Evolutionary conservation across 2,888 invertebrate species (phyloP).

Genomic region (Thecophora atra): DNA sequence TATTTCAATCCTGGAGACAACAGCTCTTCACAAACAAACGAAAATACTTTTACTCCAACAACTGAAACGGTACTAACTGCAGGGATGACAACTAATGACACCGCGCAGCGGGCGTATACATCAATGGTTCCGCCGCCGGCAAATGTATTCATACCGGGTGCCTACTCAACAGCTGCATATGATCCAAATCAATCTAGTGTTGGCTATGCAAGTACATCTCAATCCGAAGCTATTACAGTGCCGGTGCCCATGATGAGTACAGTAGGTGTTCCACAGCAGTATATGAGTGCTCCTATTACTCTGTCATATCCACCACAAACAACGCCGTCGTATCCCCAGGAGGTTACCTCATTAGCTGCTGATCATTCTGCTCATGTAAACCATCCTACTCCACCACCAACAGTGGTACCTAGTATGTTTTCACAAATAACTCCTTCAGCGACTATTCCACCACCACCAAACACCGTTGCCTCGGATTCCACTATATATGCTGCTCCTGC

Average conservation of each 20-base stretch:
- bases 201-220: conserved; percentile 31
- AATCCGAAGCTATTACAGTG: conserved; percentile 34
- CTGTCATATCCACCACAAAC: conserved; percentile 62
- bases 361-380: conserved; percentile 51
- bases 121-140: conserved; percentile 44
- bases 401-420: conserved; percentile 47
- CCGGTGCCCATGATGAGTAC: conserved; percentile 59
- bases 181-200: conserved; percentile 52
- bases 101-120: not conserved
- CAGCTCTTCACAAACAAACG: conserved; percentile 40
- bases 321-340: conserved; percentile 64
- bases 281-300: conserved; percentile 57
- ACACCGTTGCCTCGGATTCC: conserved; percentile 35
- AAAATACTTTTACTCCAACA: conserved; percentile 34
- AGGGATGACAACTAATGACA: conserved; percentile 11
- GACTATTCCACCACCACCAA: conserved; percentile 27
- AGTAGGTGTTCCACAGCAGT: conserved; percentile 53
- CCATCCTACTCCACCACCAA: conserved; percentile 57
- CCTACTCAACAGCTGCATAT: conserved; percentile 50
- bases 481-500: conserved; percentile 32
- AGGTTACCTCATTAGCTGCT: conserved; percentile 59
- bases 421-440: conserved; percentile 13
- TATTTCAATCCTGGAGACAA: conserved; percentile 60
- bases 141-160: conserved; percentile 54
- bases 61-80: conserved; percentile 20